Conservation (phyloP, 1,140 invertebrate genomes). For the Plodia interpunctella region DNA sequence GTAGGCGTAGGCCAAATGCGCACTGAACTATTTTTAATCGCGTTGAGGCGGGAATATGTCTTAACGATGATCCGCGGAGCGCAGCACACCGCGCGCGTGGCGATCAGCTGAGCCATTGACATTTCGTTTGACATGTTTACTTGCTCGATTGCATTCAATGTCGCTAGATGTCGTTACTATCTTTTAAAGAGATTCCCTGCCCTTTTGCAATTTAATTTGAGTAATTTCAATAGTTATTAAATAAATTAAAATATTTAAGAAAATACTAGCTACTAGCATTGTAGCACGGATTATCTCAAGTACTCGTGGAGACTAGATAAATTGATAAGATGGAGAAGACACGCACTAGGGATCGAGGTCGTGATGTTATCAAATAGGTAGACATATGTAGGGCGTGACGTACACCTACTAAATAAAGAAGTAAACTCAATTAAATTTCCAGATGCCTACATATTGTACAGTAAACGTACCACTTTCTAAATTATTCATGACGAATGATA, state of each 20-base stretch:
- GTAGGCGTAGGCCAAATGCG: constrained; percentile 66
- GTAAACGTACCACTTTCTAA: constrained; percentile 28
- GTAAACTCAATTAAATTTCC: constrained; percentile 1
- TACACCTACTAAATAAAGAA: background rate
- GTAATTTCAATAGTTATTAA: background rate
- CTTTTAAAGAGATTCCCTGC: background rate
- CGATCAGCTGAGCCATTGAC: constrained; percentile 73
- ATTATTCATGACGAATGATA: constrained; percentile 29
- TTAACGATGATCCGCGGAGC: constrained; percentile 38
- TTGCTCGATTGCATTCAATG: constrained; percentile 29
- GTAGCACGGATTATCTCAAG: background rate
- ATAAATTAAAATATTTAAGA: background rate
- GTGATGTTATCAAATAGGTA: constrained; percentile 1
- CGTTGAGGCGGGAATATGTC: constrained; percentile 41
- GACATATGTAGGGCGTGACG: constrained; percentile 1
- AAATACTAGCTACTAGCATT: background rate
- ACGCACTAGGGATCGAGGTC: background rate
- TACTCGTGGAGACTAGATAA: background rate
- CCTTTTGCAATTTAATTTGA: background rate
- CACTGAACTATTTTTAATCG: constrained; percentile 70
- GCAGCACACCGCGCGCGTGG: constrained; percentile 41
- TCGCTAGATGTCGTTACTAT: constrained; percentile 59
- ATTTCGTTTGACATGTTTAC: constrained; percentile 71
- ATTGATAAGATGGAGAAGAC: constrained; percentile 2
- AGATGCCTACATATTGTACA: background rate